Conservation (phyloP, 2,113 vertebrate genomes). For the Mesembrinibis cayennensis region DNA sequence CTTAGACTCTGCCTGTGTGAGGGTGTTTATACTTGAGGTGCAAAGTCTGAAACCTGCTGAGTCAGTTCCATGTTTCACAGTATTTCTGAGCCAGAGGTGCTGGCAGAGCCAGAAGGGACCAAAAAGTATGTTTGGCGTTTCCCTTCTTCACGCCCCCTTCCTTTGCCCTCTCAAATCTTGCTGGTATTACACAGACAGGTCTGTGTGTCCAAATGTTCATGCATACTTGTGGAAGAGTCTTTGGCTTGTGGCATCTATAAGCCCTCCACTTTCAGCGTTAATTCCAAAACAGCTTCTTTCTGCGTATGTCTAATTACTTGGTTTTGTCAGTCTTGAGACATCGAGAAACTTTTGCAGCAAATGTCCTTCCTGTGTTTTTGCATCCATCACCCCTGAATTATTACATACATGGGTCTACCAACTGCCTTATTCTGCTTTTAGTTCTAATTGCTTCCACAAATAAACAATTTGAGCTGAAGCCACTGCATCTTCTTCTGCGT, state of each 20-base stretch:
- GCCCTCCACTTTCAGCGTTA: background rate
- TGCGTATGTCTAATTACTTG: background rate
- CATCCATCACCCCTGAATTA: background rate
- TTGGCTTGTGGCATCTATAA: background rate
- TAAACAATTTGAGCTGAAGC: slow-evolving; percentile 12
- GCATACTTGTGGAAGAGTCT: background rate
- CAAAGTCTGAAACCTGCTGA: background rate
- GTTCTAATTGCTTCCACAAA: slow-evolving; percentile 44
- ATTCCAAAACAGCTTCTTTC: background rate
- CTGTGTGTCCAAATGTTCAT: background rate
- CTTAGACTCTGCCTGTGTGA: background rate
- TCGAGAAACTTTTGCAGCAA: background rate
- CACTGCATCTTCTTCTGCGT: background rate
- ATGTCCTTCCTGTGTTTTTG: background rate
- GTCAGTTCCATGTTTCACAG: background rate
- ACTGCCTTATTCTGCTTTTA: slow-evolving; percentile 5
- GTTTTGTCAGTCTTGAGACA: background rate
- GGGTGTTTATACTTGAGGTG: background rate
- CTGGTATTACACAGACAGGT: background rate
- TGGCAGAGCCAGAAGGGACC: background rate
- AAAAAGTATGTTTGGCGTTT: background rate
- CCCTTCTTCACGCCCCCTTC: background rate
- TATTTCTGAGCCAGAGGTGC: background rate
- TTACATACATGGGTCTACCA: background rate
- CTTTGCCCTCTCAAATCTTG: background rate